Percentiles rank a stretch among this genome's conserved stretches.
Evolutionary conservation across 2,113 vertebrate genomes (phyloP).

Genomic region (Ovibos moschatus): DNA sequence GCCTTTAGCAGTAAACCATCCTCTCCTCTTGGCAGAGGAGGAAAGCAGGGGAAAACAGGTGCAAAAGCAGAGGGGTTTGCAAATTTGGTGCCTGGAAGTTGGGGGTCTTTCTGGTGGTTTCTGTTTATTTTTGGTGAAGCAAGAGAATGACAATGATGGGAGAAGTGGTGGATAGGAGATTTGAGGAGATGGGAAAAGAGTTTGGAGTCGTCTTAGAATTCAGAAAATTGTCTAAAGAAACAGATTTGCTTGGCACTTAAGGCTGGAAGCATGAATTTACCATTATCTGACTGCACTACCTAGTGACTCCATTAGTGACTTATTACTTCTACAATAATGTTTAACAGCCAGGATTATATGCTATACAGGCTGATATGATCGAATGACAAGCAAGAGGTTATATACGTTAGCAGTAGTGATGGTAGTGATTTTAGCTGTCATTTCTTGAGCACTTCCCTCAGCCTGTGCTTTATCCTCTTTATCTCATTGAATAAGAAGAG

Average conservation of each 20-base stretch:
- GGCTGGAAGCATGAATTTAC: background rate
- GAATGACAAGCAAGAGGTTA: background rate
- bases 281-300: background rate
- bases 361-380: background rate
- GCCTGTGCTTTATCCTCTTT: background rate
- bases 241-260: background rate
- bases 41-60: background rate
- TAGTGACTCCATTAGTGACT: background rate
- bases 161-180: background rate
- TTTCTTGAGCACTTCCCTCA: background rate
- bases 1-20: background rate
- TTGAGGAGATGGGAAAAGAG: background rate
- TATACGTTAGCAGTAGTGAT: background rate
- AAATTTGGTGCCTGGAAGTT: background rate
- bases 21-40: background rate
- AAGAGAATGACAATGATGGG: background rate
- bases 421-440: background rate
- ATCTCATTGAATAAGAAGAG: background rate
- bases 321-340: background rate
- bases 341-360: background rate
- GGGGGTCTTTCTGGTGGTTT: background rate
- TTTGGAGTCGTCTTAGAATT: background rate
- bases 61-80: background rate
- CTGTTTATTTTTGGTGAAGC: background rate
- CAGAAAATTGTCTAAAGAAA: background rate